Evolutionary conservation across 2,113 vertebrate species (phyloP), one percentile per base, ranked within the genome.

Genomic region (Gadus macrocephalus): DNA sequence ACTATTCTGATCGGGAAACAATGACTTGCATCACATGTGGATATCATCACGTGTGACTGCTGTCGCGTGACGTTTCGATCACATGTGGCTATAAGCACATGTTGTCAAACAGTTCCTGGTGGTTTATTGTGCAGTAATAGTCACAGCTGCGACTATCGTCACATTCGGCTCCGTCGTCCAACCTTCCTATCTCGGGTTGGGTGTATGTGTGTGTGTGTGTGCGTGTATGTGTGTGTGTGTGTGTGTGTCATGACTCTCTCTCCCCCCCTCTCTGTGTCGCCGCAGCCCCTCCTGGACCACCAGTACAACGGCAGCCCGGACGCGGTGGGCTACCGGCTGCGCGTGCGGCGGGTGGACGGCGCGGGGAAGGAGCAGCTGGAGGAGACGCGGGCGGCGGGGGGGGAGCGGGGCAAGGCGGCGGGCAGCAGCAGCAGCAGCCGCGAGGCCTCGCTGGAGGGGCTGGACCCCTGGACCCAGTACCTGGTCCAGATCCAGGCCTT

Each of bases 281-380:
- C 82, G 17, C 76, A 98, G 96, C 95, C 96, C 0, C 91, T 98
- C 35, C 90, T 92, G 0, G 94, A 94, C 70, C 93, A 92, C 0
- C 93, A 92, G 73, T 98, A 96, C 72, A 95, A 98, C 2, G 94
- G 95, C 77, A 95, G 94, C 70, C 96, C 96, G 0, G 96, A 97
- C 86, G 92, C 94, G 0, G 91, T 98, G 83, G 95, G 96, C 15
- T 98, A 98, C 89, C 83, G 94, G 66, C 72, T 98, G 14, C 81
- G 83, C 19, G 86, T 92, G 67, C 88, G 93, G 91, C 91, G 92
- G 17, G 66, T 69, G 0, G 94, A 95, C 7, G 85, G 79, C 25
- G 91, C 67, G 1, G 76, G 90, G 0, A 75, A 87, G 0, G 69
- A 83, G 1, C 81, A 88, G 73, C 71, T 27, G 0, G 91, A 90